These are phyloP conservation scores for Drosophila lowei DNA, from an alignment of 1,140 invertebrate species.

Conservation along the genomic window DNA sequence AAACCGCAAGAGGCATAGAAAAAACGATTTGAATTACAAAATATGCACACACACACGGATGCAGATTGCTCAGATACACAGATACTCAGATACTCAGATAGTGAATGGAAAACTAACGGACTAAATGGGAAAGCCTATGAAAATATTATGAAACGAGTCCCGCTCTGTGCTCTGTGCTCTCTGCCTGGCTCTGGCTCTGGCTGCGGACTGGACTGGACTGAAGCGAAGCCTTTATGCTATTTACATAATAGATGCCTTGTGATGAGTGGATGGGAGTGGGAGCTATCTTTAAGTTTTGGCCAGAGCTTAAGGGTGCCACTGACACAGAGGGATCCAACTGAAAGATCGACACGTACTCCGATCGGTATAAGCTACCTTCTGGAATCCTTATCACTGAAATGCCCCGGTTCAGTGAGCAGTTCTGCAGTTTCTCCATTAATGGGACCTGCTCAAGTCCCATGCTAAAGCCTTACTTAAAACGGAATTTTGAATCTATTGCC, in stretches of 20 bases:
- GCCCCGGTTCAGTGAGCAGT: too few species aligned
- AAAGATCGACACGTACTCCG: too few species aligned
- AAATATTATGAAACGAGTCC: slow-evolving; percentile 35
- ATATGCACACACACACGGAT: slow-evolving; percentile 40
- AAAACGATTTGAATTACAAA: slow-evolving; percentile 72
- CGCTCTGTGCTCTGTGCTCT: slow-evolving; percentile 7
- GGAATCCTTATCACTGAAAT: too few species aligned
- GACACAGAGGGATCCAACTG: too few species aligned
- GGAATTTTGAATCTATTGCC: slow-evolving; percentile 26
- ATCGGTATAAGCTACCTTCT: too few species aligned
- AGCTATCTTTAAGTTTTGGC: too few species aligned
- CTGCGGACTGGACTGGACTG: slow-evolving; percentile 25
- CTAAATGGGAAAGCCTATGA: slow-evolving; percentile 36
- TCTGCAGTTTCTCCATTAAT: too few species aligned
- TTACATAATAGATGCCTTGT: not conserved
- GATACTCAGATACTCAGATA: slow-evolving; percentile 30
- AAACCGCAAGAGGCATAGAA: slow-evolving; percentile 63
- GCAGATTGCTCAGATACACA: slow-evolving; percentile 4
- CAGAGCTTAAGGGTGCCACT: too few species aligned
- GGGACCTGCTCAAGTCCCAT: too few species aligned
- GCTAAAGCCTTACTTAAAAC: not conserved
- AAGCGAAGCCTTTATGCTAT: slow-evolving; percentile 40
- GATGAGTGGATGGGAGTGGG: too few species aligned
- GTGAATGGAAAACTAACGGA: slow-evolving; percentile 34
- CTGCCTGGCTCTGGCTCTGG: not conserved